Conservation (phyloP, 2,797 vertebrate genomes). For the Tauraco hartlaubi region DNA sequence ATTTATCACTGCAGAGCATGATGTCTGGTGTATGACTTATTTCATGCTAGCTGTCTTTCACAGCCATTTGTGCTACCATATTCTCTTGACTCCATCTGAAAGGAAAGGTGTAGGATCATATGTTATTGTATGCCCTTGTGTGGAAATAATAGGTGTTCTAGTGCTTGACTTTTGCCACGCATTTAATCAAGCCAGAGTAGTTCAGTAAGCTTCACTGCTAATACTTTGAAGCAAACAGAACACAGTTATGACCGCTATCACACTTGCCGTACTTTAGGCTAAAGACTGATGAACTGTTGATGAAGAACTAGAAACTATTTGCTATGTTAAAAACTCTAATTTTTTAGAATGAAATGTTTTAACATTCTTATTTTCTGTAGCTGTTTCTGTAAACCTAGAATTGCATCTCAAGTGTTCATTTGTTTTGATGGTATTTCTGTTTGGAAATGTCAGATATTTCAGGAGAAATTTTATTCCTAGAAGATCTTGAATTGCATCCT, state of each 20-base stretch:
- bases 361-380: background rate
- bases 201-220: background rate
- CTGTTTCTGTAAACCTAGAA: background rate
- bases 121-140: background rate
- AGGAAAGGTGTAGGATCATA: background rate
- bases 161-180: background rate
- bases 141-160: background rate
- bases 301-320: background rate
- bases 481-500: background rate
- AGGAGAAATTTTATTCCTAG: background rate
- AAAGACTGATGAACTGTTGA: background rate
- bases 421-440: background rate
- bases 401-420: background rate
- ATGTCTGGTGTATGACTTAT: background rate
- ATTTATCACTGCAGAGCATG: background rate
- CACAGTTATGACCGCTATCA: background rate
- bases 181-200: background rate
- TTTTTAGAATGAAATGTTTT: background rate
- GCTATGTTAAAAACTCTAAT: background rate
- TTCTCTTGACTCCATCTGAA: background rate
- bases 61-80: background rate
- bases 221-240: background rate
- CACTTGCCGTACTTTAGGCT: background rate
- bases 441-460: slow-evolving; percentile 1
- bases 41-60: background rate